These are phyloP conservation scores for Taenaris catops DNA, from an alignment of 2,888 invertebrate species.

Conservation along the genomic window DNA sequence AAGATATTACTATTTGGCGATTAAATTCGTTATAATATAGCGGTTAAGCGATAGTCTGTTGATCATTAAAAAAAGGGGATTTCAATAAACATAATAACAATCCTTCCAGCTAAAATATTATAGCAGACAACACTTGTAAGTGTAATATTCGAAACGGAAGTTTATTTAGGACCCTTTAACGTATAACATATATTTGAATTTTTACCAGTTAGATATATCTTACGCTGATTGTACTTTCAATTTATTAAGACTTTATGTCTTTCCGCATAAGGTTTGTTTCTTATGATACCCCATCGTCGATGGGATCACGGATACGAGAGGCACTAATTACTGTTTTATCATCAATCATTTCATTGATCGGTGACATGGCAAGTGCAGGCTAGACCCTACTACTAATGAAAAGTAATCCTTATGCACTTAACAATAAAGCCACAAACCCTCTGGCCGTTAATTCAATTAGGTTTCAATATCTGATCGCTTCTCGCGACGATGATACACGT, in stretches of 20 bases:
- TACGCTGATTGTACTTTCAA: background rate
- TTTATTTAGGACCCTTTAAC: too few species aligned
- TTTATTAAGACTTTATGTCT: slow-evolving; percentile 8
- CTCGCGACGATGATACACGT: slow-evolving; percentile 5
- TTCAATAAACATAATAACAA: too few species aligned
- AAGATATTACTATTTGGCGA: too few species aligned
- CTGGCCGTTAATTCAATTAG: slow-evolving; percentile 12
- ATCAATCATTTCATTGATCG: slow-evolving; percentile 50
- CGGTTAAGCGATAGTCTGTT: too few species aligned
- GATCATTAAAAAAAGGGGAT: too few species aligned
- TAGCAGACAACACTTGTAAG: too few species aligned
- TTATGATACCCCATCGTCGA: background rate
- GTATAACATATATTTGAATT: too few species aligned
- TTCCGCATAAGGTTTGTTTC: slow-evolving; percentile 8
- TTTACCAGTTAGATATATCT: too few species aligned
- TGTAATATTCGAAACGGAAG: too few species aligned
- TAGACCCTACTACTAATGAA: slow-evolving; percentile 12
- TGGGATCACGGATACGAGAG: slow-evolving; percentile 4
- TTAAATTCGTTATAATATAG: too few species aligned
- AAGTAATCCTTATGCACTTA: slow-evolving; percentile 11
- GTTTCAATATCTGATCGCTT: slow-evolving; percentile 5
- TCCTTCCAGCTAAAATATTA: too few species aligned
- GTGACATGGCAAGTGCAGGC: slow-evolving; percentile 23
- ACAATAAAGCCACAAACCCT: slow-evolving; percentile 8
- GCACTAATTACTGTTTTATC: slow-evolving; percentile 57